Evolutionary conservation across 2,113 vertebrate species (phyloP).

Genomic region (Cisticola juncidis): DNA sequence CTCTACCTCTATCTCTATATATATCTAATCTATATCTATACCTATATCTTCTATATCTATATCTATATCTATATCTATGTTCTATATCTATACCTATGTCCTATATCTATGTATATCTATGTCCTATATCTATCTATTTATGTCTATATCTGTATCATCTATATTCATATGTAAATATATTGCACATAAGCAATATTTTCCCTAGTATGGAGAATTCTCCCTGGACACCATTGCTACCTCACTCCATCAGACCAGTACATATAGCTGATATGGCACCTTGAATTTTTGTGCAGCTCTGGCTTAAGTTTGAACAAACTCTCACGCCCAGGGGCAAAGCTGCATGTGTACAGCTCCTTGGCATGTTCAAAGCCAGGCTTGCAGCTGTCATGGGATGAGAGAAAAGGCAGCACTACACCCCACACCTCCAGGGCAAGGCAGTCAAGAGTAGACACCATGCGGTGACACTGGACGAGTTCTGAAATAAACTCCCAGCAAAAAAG

Average conservation of each 20-base stretch:
- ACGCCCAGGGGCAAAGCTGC: rapidly evolving
- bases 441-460: background rate
- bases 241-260: background rate
- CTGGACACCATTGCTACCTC: background rate
- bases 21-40: too few species aligned
- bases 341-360: rapidly evolving
- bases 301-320: background rate
- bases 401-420: rapidly evolving
- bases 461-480: background rate
- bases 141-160: background rate
- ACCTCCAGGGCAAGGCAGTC: rapidly evolving
- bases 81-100: too few species aligned
- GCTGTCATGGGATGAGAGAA: background rate
- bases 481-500: background rate
- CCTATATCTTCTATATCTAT: too few species aligned
- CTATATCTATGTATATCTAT: background rate
- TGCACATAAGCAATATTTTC: background rate
- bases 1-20: too few species aligned
- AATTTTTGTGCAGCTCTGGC: background rate
- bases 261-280: background rate
- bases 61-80: too few species aligned
- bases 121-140: background rate
- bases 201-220: background rate
- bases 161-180: background rate
- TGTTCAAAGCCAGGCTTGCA: background rate